Evolutionary conservation across 2,888 invertebrate genomes (phyloP).

Genomic region (Troides aeacus): DNA sequence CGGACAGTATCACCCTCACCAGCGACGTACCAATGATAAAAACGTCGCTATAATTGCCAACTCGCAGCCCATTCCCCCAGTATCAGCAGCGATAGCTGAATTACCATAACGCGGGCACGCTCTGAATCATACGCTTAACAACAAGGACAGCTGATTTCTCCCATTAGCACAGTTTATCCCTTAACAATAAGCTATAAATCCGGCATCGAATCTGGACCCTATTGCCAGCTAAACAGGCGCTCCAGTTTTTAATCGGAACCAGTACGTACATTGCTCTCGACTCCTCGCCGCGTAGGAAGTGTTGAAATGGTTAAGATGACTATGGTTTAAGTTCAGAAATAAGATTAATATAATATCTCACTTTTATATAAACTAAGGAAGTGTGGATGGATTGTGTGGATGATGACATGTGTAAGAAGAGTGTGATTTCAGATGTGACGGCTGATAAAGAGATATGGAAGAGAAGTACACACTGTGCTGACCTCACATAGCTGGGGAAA

Average conservation of each 20-base stretch:
- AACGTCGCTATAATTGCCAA: constrained; percentile 21
- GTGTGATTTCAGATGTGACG: no score
- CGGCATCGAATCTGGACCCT: constrained; percentile 20
- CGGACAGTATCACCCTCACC: not conserved
- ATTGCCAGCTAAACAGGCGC: constrained; percentile 21
- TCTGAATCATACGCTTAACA: constrained; percentile 39
- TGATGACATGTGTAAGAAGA: no score
- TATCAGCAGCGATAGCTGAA: constrained; percentile 13
- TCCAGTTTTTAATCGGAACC: constrained; percentile 24
- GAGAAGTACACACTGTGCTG: no score
- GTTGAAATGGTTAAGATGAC: constrained; percentile 56
- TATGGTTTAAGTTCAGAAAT: constrained; percentile 32
- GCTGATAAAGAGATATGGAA: no score
- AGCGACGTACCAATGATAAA: not conserved
- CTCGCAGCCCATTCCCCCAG: constrained; percentile 4
- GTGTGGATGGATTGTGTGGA: no score
- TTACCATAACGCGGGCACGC: constrained; percentile 26
- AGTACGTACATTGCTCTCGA: constrained; percentile 48
- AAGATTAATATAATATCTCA: no score
- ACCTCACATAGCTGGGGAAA: no score
- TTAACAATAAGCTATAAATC: constrained; percentile 40
- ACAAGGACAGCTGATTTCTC: constrained; percentile 61
- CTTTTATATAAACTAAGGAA: no score
- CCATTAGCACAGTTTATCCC: constrained; percentile 38
- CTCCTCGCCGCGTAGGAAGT: constrained; percentile 64